Base-by-base conservation (phyloP, 2,113 vertebrate species). In the Spea multiplicata region DNA sequence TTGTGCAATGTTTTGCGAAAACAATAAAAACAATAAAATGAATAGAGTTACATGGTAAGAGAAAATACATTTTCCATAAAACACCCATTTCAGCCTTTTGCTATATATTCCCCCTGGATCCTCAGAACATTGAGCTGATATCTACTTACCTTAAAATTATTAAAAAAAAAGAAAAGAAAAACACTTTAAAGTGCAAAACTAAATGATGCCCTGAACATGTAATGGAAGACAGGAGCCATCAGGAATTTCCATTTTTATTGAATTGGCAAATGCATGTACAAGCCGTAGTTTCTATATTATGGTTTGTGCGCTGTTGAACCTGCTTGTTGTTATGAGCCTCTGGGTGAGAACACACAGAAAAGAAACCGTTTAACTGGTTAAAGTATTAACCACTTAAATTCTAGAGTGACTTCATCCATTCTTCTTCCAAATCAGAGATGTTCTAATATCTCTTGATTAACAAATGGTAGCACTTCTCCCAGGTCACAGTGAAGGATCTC, bases 201-300 rank as follows among this genome's bases (percentile, higher is more conserved):
- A 71, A 65, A 76, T 12, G 80, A 62, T 71, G 73, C 16, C 14
- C 47, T 48, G 49, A 70, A 72, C 10, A 45, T 16, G 53, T 44
- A 74, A 68, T 17, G 50, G 65, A 66, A 61, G 53, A 73, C 50
- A 71, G 71, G 12, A 74, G 55, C 71, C 61, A 74, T 74, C 65
- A 68, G 14, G 64, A 80, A 80, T 80, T 80, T 80, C 71, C 78
- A 80, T 80, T 80, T 80, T 74, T 80, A 74, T 80, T 74, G 73
- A 74, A 74, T 73, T 73, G 47, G 65, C 71, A 80, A 74, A 74
- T 59, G 55, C 57, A 66, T 52, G 9, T 74, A 45, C 65, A 61
- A 68, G 64, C 50, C 12, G 65, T 74, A 53, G 52, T 72, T 61
- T 78, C 47, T 65, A 67, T 50, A 80, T 80, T 80, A 80, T 50